Conservation (phyloP, 2,113 vertebrate species). For the Sitta europaea region DNA sequence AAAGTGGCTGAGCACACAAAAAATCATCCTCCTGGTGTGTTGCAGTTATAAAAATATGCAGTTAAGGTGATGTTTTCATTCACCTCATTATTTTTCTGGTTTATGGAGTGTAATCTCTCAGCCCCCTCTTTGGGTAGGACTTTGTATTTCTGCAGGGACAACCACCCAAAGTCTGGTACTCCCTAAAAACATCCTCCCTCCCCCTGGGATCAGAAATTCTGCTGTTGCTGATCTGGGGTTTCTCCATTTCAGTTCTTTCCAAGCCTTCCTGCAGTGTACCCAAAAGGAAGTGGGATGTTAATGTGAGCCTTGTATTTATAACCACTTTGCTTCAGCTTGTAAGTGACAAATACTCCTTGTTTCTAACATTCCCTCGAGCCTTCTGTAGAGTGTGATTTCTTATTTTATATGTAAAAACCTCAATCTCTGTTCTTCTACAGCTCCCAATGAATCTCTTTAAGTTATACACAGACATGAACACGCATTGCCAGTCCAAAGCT, state of each 20-base stretch:
- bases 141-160: neutral
- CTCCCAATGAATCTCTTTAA: slow-evolving; percentile 2
- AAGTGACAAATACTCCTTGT: slow-evolving; percentile 49
- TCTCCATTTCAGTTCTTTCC: neutral
- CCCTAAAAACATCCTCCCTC: neutral
- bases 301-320: slow-evolving; percentile 29
- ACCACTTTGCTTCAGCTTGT: neutral
- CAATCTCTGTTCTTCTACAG: neutral
- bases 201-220: neutral
- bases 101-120: neutral
- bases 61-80: neutral
- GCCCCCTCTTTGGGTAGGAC: neutral
- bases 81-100: neutral
- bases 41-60: neutral
- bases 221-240: neutral
- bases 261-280: neutral
- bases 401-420: slow-evolving; percentile 34
- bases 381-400: neutral
- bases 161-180: neutral
- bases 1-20: neutral
- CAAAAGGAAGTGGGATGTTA: neutral
- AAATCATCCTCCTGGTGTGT: neutral
- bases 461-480: neutral
- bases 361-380: slow-evolving; percentile 30
- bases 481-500: neutral